These are phyloP conservation scores for Sminthurinus signatus DNA, from an alignment of 1,140 invertebrate species.

Conservation along the genomic window DNA sequence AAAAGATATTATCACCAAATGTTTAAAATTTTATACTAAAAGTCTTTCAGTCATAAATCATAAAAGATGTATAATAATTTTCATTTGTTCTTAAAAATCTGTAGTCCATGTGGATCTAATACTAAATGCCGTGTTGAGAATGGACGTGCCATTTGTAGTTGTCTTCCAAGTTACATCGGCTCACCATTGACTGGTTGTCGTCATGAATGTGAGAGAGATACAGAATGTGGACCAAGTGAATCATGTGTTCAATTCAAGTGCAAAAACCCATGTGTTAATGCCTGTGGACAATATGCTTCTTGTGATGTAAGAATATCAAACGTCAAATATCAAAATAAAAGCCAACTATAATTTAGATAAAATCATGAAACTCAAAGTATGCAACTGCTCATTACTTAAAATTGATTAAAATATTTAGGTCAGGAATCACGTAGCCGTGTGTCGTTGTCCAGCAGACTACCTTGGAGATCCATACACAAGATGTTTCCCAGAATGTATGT, in stretches of 20 bases:
- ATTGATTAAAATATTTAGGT: too few species aligned
- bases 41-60: not conserved
- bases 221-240: too few species aligned
- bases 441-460: constrained; percentile 41
- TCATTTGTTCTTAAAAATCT: too few species aligned
- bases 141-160: constrained; percentile 68
- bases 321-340: too few species aligned
- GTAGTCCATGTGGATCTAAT: constrained; percentile 32
- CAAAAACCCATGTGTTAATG: constrained; percentile 43
- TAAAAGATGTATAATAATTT: not conserved
- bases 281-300: constrained; percentile 43
- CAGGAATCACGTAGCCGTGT: constrained; percentile 30
- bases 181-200: constrained; percentile 53
- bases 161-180: constrained; percentile 61
- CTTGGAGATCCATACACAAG: constrained; percentile 44
- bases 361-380: too few species aligned
- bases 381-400: too few species aligned
- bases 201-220: not conserved
- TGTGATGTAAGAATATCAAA: too few species aligned
- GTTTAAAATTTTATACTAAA: too few species aligned
- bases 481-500: constrained; percentile 45
- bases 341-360: too few species aligned
- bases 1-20: too few species aligned
- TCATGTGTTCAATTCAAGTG: constrained; percentile 44
- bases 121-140: constrained; percentile 52